A percentile compares a stretch with the other conserved stretches of the same genome.
These are phyloP conservation scores for Crocidura indochinensis DNA, from an alignment of 2,797 vertebrate genomes.

Conservation along the genomic window DNA sequence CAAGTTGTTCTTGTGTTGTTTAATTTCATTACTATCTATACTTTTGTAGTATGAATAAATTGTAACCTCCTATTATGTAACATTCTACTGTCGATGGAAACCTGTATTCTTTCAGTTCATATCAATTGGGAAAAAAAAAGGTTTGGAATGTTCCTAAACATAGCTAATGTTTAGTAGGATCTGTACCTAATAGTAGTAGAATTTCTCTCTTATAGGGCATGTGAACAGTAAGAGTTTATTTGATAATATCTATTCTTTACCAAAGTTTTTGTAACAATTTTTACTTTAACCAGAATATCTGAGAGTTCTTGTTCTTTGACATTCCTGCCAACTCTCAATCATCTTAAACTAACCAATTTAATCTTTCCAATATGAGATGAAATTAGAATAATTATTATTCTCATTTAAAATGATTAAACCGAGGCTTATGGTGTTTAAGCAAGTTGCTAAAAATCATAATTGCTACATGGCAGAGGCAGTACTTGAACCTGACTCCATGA, in stretches of 20 bases:
- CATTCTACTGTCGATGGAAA: background rate
- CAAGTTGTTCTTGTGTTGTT: background rate
- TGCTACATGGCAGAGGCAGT: conserved; percentile 37
- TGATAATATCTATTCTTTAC: background rate
- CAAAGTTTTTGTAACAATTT: conserved; percentile 42
- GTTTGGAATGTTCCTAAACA: background rate
- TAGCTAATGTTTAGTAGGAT: background rate
- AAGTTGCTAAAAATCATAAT: conserved; percentile 23
- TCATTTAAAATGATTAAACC: conserved; percentile 40
- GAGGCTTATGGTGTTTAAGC: conserved; percentile 5
- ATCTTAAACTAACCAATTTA: conserved; percentile 41
- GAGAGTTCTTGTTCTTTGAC: background rate
- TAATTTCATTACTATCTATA: background rate
- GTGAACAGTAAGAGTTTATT: background rate
- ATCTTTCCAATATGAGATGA: conserved; percentile 51
- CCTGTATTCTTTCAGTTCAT: conserved; percentile 33
- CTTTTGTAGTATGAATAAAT: background rate
- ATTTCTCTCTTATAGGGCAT: background rate
- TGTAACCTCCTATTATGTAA: no score
- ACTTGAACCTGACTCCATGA: conserved; percentile 35
- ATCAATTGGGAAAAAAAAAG: background rate
- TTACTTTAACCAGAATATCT: conserved; percentile 6
- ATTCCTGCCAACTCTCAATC: conserved; percentile 36
- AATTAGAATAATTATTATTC: conserved; percentile 52
- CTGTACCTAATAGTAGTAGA: background rate